Conservation (phyloP, 2,888 invertebrate species). For the Tipula lateralis region DNA sequence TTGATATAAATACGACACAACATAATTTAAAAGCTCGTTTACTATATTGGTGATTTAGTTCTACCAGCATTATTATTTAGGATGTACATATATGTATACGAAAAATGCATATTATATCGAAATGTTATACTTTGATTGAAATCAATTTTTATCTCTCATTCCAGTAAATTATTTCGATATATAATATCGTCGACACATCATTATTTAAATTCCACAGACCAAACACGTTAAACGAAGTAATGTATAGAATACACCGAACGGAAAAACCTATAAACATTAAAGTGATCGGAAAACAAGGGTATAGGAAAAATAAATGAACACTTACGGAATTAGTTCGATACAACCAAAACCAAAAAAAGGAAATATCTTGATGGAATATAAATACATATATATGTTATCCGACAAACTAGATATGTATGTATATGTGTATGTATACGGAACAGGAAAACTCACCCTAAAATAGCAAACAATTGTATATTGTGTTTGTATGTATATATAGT, state of each 20-base stretch:
- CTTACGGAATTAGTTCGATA: neutral
- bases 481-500: neutral
- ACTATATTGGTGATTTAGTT: neutral
- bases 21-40: neutral
- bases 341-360: neutral
- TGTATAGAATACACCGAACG: neutral
- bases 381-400: neutral
- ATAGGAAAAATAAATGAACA: neutral
- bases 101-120: neutral
- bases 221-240: neutral
- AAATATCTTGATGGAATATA: neutral
- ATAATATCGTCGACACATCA: neutral
- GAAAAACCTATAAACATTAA: neutral
- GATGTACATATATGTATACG: no score
- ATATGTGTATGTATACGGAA: neutral
- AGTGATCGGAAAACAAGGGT: conserved; percentile 3
- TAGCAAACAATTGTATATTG: neutral
- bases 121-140: neutral
- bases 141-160: neutral
- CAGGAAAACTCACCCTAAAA: neutral
- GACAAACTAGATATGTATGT: no score
- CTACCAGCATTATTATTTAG: neutral
- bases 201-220: neutral
- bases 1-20: neutral
- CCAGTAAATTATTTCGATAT: neutral